Base-by-base conservation (phyloP, 2,888 invertebrate genomes). In the Drosophila hamatofila region DNA sequence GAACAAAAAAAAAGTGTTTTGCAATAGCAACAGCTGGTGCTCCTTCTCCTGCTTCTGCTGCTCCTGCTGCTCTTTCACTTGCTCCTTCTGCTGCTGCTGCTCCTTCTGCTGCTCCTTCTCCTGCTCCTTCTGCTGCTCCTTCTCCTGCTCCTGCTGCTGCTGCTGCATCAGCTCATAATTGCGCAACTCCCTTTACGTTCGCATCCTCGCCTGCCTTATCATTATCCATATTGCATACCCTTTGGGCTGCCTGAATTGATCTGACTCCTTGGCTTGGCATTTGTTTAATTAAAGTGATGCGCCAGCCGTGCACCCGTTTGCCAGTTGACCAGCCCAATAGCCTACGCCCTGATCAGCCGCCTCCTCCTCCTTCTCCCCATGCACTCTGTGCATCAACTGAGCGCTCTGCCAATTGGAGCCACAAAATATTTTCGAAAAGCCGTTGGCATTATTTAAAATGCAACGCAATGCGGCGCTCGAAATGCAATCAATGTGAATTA, bases 361-460 rank as follows among this genome's bases (percentile, higher is more conserved):
- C 11, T 33, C 16, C 1, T 25, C 12, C 0, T 1, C 3, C 18
- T 1, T 9, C 11, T 18, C 2, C 14, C 14, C 21, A 33, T 3
- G 12, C 14, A 9, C 48, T 23, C 42, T 41, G 58, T 61, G 49
- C 49, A 33, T 49, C 49, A 49, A 37, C 16, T 39, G 25, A 41
- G 37, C 39, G 51, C 44, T 33, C 51, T 51, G 56, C 44, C 41
- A 62, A 69, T 51, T 33, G 59, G 64, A 79, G 85, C 80, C 65
- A 76, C 72, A 83, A 83, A 88, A 83, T 88, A 80, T 74, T 81
- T 78, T 68, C 79, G 75, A 86, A 88, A 88, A 88, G 86, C 83
- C 83, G 78, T 86, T 88, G 89, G 83, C 89, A 89, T 83, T 84
- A 84, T 84, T 84, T 84, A 89, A 84, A 89, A 89, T 84, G 84